Evolutionary conservation across 1,140 invertebrate species (phyloP).

Genomic region (Idris sp.): DNA sequence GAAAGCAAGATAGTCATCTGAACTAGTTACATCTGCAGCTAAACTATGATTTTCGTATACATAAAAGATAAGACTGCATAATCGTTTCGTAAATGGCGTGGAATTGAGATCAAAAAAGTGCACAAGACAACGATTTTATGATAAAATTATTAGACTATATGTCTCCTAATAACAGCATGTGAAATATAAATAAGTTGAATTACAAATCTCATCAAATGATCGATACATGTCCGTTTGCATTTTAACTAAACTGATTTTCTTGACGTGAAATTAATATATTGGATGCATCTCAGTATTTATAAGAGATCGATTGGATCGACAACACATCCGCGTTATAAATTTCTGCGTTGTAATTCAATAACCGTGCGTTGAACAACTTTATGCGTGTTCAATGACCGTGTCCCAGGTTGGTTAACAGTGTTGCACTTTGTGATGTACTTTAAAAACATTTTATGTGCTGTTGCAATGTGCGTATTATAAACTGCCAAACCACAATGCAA

Average conservation of each 20-base stretch:
- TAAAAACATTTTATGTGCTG: slow-evolving; percentile 36
- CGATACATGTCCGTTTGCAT: slow-evolving; percentile 30
- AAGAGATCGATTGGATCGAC: no score
- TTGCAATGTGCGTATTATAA: slow-evolving; percentile 22
- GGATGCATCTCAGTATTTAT: no score
- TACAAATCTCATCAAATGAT: slow-evolving; percentile 7
- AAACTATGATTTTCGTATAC: slow-evolving; percentile 45
- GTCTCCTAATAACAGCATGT: not conserved
- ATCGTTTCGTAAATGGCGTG: slow-evolving; percentile 21
- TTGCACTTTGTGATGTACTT: slow-evolving; percentile 37
- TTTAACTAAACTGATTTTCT: no score
- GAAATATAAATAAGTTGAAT: no score
- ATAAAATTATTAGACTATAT: slow-evolving; percentile 49
- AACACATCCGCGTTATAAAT: no score
- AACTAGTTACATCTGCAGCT: slow-evolving; percentile 38
- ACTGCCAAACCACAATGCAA: slow-evolving; percentile 45
- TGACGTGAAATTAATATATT: no score
- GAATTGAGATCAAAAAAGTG: slow-evolving; percentile 5
- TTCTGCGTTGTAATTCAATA: slow-evolving; percentile 40
- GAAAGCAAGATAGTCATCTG: slow-evolving; percentile 23
- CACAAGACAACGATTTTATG: slow-evolving; percentile 22
- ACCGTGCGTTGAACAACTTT: slow-evolving; percentile 21
- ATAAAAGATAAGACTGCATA: slow-evolving; percentile 55
- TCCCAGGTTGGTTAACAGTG: slow-evolving; percentile 14
- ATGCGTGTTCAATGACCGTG: slow-evolving; percentile 33